Evolutionary conservation across 2,113 vertebrate genomes (phyloP).

Genomic region (Passer montanus): DNA sequence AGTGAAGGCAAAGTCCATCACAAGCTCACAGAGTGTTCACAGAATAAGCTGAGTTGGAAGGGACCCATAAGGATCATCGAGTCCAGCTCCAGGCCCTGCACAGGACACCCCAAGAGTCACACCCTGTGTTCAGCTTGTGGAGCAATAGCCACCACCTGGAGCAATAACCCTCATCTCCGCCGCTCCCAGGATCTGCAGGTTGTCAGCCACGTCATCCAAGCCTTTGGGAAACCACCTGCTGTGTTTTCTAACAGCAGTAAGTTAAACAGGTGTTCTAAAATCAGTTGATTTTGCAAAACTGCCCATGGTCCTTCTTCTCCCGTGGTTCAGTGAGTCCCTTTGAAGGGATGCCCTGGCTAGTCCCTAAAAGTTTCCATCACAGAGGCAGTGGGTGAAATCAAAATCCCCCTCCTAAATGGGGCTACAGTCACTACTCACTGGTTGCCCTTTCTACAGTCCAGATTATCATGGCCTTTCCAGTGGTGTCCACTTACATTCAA

Average conservation of each 20-base stretch:
- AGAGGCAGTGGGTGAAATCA: neutral
- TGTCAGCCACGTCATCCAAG: fast-evolving
- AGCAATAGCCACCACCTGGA: neutral
- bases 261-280: neutral
- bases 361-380: neutral
- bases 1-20: neutral
- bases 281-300: fast-evolving
- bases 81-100: neutral
- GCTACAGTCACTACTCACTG: neutral
- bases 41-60: neutral
- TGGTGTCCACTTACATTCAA: neutral
- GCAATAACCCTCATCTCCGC: neutral
- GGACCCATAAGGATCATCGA: neutral
- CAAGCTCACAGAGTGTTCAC: neutral
- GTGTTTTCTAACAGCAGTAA: neutral
- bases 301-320: neutral
- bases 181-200: neutral
- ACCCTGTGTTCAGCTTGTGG: neutral
- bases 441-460: neutral
- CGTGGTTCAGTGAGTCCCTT: neutral
- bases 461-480: neutral
- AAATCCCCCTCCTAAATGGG: neutral
- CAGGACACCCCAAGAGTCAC: neutral
- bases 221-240: neutral
- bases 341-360: neutral